phyloP scores from a whole-genome alignment of 2,888 invertebrate species.

The Mesochorus sp. region DNA sequence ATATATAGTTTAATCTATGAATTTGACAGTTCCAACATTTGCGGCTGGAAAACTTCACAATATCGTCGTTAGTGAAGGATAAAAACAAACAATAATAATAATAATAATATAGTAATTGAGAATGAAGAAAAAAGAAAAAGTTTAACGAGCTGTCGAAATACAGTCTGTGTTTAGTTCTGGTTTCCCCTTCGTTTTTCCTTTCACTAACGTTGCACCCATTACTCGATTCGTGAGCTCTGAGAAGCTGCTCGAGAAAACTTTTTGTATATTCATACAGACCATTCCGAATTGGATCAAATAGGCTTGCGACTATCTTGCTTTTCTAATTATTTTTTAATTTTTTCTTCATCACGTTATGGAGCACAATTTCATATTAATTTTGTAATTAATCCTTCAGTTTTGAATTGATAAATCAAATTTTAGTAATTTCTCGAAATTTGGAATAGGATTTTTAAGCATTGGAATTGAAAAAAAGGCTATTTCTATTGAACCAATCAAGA shows the following conservation, averaged over 20 bases:
- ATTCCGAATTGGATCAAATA: background rate
- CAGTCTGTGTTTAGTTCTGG: slow-evolving; percentile 27
- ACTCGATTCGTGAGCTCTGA: slow-evolving; percentile 11
- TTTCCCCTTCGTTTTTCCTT: slow-evolving; percentile 59
- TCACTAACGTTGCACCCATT: slow-evolving; percentile 28
- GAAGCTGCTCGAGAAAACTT: slow-evolving; percentile 34
- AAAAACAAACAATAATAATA: slow-evolving; percentile 21
- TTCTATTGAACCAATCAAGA: too few relatives aligned
- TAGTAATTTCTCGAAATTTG: too few relatives aligned
- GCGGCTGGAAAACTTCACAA: slow-evolving; percentile 35
- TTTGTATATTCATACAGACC: background rate
- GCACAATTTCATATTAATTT: too few relatives aligned
- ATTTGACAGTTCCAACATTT: slow-evolving; percentile 13
- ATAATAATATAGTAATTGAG: background rate
- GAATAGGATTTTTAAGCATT: too few relatives aligned
- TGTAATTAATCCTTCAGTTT: too few relatives aligned
- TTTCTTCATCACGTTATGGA: background rate
- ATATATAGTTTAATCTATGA: background rate
- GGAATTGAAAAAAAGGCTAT: too few relatives aligned
- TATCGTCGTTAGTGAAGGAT: slow-evolving; percentile 20
- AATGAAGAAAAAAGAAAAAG: slow-evolving; percentile 19
- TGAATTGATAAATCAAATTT: too few relatives aligned
- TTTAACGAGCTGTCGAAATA: slow-evolving; percentile 56
- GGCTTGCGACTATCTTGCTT: too few relatives aligned
- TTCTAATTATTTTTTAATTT: background rate